These are phyloP conservation scores for Pelochelys cantorii DNA, from an alignment of 2,797 vertebrate species.

Conservation along the genomic window DNA sequence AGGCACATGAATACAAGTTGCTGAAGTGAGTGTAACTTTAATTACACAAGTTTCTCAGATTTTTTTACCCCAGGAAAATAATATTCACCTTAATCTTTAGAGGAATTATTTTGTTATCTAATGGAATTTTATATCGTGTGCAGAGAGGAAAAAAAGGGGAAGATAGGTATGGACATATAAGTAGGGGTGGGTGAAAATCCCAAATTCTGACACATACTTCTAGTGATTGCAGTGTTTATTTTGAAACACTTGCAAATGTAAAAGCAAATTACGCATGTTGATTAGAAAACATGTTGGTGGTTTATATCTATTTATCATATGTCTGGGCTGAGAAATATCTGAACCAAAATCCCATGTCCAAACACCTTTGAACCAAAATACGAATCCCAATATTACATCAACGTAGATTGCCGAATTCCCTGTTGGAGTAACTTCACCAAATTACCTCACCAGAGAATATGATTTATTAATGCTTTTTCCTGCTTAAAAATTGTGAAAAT, in stretches of 20 bases:
- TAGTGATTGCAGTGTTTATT: not conserved
- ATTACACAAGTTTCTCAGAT: not conserved
- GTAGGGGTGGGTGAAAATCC: fast-evolving
- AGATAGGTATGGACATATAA: not conserved
- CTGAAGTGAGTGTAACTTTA: not conserved
- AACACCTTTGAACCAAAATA: not conserved
- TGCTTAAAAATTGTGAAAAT: not conserved
- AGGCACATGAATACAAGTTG: not conserved
- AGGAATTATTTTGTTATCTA: not conserved
- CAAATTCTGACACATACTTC: not conserved
- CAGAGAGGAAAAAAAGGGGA: not conserved
- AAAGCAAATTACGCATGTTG: not conserved
- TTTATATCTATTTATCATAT: not conserved
- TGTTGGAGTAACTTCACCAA: not conserved
- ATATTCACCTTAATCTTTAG: not conserved
- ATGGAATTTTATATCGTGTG: not conserved
- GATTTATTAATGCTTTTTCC: fast-evolving
- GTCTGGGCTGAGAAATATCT: not conserved
- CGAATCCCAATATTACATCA: not conserved
- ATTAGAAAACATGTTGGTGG: not conserved
- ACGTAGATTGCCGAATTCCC: not conserved
- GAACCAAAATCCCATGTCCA: not conserved
- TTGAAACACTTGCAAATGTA: not conserved
- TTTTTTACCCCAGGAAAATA: not conserved
- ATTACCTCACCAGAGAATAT: not conserved